Evolutionary conservation across 2,888 invertebrate genomes (phyloP).

Genomic region (Lithophane semibrunnea): DNA sequence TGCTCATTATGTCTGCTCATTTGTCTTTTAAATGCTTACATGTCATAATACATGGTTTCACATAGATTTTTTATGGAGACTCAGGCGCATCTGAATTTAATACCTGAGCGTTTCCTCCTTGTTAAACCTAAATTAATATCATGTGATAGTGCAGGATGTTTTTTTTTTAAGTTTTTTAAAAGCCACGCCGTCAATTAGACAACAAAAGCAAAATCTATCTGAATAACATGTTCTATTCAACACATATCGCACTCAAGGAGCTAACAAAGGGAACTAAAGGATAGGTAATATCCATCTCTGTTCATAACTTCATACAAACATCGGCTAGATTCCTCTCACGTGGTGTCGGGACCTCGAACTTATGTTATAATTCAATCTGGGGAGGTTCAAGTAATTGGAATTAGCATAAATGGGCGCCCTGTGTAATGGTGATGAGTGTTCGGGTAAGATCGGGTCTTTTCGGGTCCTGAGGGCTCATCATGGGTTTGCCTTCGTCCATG

Average conservation of each 20-base stretch:
- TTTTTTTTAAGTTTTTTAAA: neutral
- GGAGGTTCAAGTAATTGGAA: slow-evolving; percentile 55
- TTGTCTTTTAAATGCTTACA: neutral
- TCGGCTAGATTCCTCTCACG: slow-evolving; percentile 25
- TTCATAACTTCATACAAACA: slow-evolving; percentile 19
- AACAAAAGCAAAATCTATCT: slow-evolving; percentile 34
- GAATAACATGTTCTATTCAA: slow-evolving; percentile 26
- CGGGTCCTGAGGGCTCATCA: neutral
- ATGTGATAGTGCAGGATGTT: neutral
- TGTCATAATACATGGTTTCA: neutral
- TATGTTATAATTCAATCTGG: slow-evolving; percentile 59
- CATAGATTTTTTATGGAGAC: neutral
- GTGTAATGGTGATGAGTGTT: slow-evolving; percentile 45
- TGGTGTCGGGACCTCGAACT: slow-evolving; percentile 12
- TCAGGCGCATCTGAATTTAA: neutral
- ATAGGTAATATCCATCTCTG: slow-evolving; percentile 19
- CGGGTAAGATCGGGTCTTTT: slow-evolving; percentile 20
- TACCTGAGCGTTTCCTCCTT: neutral
- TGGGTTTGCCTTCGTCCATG: too few species aligned
- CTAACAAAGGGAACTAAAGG: slow-evolving; percentile 28
- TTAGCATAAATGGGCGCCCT: slow-evolving; percentile 52
- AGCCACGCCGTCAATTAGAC: slow-evolving; percentile 16
- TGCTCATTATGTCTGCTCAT: neutral
- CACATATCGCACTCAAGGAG: slow-evolving; percentile 20
- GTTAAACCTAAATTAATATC: neutral